A percentile compares a stretch with the other conserved stretches of the same genome.
These are phyloP conservation scores for Lasioglossum oenotherae DNA, from an alignment of 2,888 invertebrate species.

Conservation along the genomic window DNA sequence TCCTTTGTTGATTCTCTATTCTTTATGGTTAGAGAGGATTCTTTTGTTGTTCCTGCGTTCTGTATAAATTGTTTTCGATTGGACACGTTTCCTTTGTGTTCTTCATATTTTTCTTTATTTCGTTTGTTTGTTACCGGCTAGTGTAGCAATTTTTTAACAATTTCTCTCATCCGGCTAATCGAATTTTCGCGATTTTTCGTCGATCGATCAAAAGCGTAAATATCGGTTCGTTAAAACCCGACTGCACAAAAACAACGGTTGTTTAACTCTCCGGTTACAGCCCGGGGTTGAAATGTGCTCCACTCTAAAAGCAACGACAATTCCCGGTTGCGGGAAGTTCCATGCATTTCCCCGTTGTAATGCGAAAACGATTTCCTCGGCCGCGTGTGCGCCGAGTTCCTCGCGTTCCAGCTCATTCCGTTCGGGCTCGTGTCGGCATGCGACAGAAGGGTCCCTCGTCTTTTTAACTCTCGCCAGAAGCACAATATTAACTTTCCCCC, in stretches of 20 bases:
- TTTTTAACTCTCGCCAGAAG: constrained; percentile 16
- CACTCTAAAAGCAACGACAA: constrained; percentile 23
- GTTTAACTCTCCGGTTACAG: constrained; percentile 4
- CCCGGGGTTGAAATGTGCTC: background rate
- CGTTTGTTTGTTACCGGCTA: background rate
- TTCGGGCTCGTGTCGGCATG: background rate
- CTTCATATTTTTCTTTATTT: background rate
- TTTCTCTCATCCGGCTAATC: background rate
- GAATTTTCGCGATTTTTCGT: background rate
- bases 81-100: background rate
- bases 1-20: background rate
- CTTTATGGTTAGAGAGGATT: background rate
- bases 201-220: background rate
- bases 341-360: constrained; percentile 28
- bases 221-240: background rate
- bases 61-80: background rate
- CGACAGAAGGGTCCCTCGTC: background rate
- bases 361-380: constrained; percentile 48
- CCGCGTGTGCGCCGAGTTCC: constrained; percentile 34
- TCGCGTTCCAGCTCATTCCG: constrained; percentile 34
- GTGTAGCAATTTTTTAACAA: background rate
- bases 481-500: constrained; percentile 22
- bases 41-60: background rate
- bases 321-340: constrained; percentile 14
- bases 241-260: background rate